Conservation (phyloP, 1,140 invertebrate species). For the Stegodyphus dumicola region DNA sequence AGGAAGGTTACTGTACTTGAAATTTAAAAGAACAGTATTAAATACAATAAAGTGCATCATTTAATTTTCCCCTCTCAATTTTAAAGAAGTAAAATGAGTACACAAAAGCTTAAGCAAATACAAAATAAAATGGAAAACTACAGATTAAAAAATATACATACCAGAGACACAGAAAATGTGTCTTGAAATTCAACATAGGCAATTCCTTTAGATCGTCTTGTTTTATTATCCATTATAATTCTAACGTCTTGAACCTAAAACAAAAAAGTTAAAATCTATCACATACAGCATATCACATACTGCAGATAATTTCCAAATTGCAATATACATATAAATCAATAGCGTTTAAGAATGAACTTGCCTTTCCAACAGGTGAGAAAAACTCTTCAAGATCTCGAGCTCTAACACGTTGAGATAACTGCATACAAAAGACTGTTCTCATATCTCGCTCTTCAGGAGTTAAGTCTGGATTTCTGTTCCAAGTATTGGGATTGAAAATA, state of each 20-base stretch:
- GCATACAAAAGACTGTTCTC: constrained; percentile 98
- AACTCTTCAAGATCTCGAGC: constrained; percentile 98
- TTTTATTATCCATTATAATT: constrained; percentile 99
- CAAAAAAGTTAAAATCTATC: constrained; percentile 27
- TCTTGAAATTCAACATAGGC: constrained; percentile 99
- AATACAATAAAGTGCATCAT: too few species aligned
- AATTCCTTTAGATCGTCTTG: constrained; percentile 97
- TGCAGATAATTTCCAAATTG: too few species aligned
- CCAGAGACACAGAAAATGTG: constrained; percentile 94
- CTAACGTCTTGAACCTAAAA: constrained; percentile 87
- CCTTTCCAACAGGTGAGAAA: constrained; percentile 98
- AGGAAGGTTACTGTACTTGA: too few species aligned
- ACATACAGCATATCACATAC: neutral
- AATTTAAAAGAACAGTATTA: too few species aligned
- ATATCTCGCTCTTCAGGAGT: constrained; percentile 98
- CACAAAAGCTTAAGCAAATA: too few species aligned
- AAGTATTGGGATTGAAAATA: neutral
- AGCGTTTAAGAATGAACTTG: constrained; percentile 67
- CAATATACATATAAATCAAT: neutral
- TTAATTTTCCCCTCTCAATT: too few species aligned
- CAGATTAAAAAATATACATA: constrained; percentile 69
- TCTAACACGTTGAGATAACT: constrained; percentile 92
- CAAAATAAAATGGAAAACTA: neutral
- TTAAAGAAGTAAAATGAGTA: too few species aligned
- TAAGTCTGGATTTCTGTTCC: constrained; percentile 75